These are phyloP conservation scores for Gymnoscopelus microlampas DNA, from an alignment of 2,797 vertebrate genomes.

Conservation along the genomic window DNA sequence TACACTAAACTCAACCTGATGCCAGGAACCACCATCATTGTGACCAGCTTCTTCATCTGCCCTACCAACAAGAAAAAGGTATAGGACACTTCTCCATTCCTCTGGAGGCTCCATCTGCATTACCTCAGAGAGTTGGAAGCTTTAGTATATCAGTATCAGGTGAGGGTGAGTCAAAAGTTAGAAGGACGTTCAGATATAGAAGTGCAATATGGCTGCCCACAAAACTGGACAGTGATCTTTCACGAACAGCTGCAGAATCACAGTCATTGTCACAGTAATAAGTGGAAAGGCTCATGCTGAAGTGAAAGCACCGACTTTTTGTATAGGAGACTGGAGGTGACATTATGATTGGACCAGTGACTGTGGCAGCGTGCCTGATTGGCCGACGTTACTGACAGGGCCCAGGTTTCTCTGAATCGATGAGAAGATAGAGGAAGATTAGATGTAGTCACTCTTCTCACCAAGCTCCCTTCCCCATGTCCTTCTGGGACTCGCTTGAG, in stretches of 20 bases:
- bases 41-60: conserved; percentile 97
- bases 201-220: too few relatives aligned
- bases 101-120: too few relatives aligned
- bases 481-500: conserved; percentile 33
- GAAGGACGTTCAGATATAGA: too few relatives aligned
- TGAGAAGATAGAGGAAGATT: conserved; percentile 61
- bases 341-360: conserved; percentile 31
- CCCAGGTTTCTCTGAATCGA: conserved; percentile 56
- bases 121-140: too few relatives aligned
- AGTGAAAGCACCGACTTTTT: conserved; percentile 31
- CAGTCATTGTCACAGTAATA: conserved; percentile 16
- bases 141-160: too few relatives aligned
- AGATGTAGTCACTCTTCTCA: conserved; percentile 57
- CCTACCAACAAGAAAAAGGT: conserved; percentile 98
- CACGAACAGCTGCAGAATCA: too few relatives aligned
- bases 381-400: conserved; percentile 46
- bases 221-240: too few relatives aligned
- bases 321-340: conserved; percentile 36
- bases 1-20: conserved; percentile 94
- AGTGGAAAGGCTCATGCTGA: too few relatives aligned
- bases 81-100: conserved; percentile 37
- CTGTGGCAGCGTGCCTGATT: conserved; percentile 47
- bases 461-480: conserved; percentile 27
- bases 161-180: too few relatives aligned
- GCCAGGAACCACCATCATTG: conserved; percentile 90